Conservation (phyloP, 2,888 invertebrate genomes). For the Macropis europaea region DNA sequence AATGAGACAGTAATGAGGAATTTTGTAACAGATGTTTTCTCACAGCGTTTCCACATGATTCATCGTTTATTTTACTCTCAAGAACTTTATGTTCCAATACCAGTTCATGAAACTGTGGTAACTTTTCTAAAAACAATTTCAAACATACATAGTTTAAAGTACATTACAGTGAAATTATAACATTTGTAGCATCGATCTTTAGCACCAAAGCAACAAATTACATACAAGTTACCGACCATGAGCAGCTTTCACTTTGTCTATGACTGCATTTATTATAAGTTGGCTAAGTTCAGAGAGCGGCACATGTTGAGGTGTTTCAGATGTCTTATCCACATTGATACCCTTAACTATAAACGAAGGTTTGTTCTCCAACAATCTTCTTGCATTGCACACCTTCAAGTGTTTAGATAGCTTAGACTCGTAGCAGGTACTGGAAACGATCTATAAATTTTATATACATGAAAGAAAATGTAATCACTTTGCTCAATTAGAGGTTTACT, state of each 20-base stretch:
- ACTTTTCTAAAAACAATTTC: conserved; percentile 62
- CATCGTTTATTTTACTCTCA: conserved; percentile 80
- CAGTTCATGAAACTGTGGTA: conserved; percentile 77
- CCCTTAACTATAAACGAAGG: conserved; percentile 82
- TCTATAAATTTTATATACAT: conserved; percentile 37
- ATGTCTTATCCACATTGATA: conserved; percentile 78
- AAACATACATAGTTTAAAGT: background rate
- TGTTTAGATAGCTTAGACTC: conserved; percentile 86
- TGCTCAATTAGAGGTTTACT: conserved; percentile 68
- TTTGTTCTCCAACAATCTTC: conserved; percentile 78
- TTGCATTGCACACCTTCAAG: conserved; percentile 87
- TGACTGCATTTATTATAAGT: conserved; percentile 61
- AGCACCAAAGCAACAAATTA: background rate
- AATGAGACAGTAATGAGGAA: conserved; percentile 87
- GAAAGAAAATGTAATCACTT: background rate
- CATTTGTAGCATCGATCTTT: background rate
- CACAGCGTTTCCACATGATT: conserved; percentile 83
- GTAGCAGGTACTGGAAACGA: conserved; percentile 84
- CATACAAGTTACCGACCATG: conserved; percentile 64
- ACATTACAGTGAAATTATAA: background rate
- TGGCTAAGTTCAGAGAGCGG: conserved; percentile 69
- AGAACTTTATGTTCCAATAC: conserved; percentile 80
- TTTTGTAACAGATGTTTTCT: conserved; percentile 90
- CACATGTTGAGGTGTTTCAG: conserved; percentile 44
- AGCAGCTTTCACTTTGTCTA: conserved; percentile 71